phyloP scores from a whole-genome alignment of 2,797 vertebrate species.

The Babyrousa celebensis region DNA sequence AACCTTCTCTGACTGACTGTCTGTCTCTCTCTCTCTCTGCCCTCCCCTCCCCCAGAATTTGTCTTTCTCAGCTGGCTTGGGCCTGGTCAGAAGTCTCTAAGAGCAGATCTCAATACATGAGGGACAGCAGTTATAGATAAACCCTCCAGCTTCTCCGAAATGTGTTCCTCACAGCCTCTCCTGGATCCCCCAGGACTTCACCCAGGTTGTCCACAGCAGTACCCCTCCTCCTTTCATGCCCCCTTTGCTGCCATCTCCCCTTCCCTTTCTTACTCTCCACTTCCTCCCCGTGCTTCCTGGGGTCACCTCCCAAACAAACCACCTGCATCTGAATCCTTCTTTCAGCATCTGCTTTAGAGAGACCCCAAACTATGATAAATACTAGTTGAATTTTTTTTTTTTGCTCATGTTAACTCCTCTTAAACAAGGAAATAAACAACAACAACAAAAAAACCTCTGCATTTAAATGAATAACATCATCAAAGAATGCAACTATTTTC shows the following conservation, averaged over 20 bases:
- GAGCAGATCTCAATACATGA: background rate
- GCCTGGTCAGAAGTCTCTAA: background rate
- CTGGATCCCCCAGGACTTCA: accelerated
- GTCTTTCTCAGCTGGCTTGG: background rate
- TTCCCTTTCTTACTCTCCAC: background rate
- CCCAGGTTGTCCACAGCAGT: too few relatives aligned
- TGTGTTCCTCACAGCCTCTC: background rate
- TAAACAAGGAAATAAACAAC: background rate
- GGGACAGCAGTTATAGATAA: accelerated
- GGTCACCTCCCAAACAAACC: background rate
- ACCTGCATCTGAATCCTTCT: background rate
- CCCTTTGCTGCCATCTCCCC: background rate
- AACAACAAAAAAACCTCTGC: background rate
- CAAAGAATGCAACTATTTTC: background rate
- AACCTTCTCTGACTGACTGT: background rate
- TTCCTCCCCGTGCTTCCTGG: background rate
- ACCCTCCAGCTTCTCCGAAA: background rate
- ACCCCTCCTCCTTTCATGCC: background rate
- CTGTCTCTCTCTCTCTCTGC: too few relatives aligned
- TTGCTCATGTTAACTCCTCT: background rate
- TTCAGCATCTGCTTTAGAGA: background rate
- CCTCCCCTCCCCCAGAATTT: background rate
- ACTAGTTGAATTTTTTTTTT: background rate
- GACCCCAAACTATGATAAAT: background rate
- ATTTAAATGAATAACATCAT: background rate